Evolutionary conservation across 1,140 invertebrate species (phyloP).

Genomic region (Philopotamus ludificatus): DNA sequence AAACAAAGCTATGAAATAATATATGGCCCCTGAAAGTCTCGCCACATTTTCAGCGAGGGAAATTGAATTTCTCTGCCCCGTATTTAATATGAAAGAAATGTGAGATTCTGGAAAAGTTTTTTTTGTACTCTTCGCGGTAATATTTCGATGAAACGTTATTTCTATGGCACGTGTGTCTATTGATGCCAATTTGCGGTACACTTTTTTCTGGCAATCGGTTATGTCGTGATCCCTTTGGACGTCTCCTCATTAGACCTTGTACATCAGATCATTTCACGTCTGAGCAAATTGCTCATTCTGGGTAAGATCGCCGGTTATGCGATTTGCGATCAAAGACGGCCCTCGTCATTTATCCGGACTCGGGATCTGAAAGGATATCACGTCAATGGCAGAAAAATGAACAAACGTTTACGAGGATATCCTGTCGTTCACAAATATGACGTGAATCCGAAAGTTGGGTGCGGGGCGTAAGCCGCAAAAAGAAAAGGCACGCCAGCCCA

Average conservation of each 20-base stretch:
- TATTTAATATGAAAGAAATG: too few species aligned
- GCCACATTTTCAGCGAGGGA: neutral
- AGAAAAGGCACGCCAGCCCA: conserved; percentile 29
- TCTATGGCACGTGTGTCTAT: neutral
- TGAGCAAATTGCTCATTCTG: neutral
- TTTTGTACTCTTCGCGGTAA: neutral
- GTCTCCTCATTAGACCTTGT: too few species aligned
- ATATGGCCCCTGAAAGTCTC: neutral
- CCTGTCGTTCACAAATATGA: conserved; percentile 34
- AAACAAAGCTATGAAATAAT: neutral
- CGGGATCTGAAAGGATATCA: conserved; percentile 29
- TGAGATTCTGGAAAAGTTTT: neutral
- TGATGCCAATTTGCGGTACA: neutral
- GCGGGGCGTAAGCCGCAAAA: conserved; percentile 29
- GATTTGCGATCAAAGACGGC: conserved; percentile 17
- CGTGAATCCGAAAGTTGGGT: conserved; percentile 27
- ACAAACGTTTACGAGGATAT: conserved; percentile 30
- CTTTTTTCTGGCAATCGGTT: neutral
- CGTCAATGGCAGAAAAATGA: conserved; percentile 34
- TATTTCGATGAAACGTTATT: too few species aligned
- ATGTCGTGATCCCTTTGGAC: too few species aligned
- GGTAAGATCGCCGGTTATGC: conserved; percentile 10
- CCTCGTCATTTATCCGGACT: conserved; percentile 19
- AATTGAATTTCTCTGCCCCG: neutral
- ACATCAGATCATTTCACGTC: neutral